phyloP scores from a whole-genome alignment of 1,140 invertebrate species.

The Trichogramma pretiosum region DNA sequence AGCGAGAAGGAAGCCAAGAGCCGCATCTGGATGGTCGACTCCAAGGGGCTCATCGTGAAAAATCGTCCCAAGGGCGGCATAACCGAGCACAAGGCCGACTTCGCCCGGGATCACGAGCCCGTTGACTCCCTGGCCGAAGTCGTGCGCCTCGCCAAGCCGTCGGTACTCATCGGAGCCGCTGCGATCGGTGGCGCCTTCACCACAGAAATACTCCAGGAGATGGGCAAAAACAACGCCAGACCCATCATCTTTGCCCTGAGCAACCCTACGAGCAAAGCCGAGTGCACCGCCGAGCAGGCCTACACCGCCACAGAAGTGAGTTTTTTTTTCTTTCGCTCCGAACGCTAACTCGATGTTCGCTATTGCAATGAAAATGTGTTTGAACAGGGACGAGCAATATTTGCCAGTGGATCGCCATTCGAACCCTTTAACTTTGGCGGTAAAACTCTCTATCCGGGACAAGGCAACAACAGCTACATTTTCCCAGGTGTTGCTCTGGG shows the following conservation, averaged over 20 bases:
- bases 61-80: conserved; percentile 65
- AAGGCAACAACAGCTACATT: conserved; percentile 96
- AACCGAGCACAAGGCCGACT: conserved; percentile 65
- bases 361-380: too few relatives aligned
- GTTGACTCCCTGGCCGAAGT: conserved; percentile 67
- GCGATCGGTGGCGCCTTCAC: conserved; percentile 80
- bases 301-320: conserved; percentile 73
- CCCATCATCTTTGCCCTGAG: conserved; percentile 93
- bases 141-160: conserved; percentile 69
- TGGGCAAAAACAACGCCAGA: conserved; percentile 66
- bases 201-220: conserved; percentile 67
- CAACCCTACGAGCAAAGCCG: conserved; percentile 93
- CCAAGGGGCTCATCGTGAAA: conserved; percentile 70
- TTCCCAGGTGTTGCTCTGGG: conserved; percentile 90
- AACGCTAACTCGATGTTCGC: too few relatives aligned
- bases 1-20: conserved; percentile 58
- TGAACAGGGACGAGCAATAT: conserved; percentile 69
- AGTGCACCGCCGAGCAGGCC: conserved; percentile 93
- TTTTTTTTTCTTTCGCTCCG: too few relatives aligned
- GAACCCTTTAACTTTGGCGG: conserved; percentile 69
- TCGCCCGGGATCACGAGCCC: conserved; percentile 63
- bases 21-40: conserved; percentile 67
- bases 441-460: conserved; percentile 73
- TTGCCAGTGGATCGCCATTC: conserved; percentile 91
- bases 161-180: conserved; percentile 79